Evolutionary conservation across 2,888 invertebrate species (phyloP), one percentile per base, ranked within the genome.

Genomic region (Drosophila testacea): DNA sequence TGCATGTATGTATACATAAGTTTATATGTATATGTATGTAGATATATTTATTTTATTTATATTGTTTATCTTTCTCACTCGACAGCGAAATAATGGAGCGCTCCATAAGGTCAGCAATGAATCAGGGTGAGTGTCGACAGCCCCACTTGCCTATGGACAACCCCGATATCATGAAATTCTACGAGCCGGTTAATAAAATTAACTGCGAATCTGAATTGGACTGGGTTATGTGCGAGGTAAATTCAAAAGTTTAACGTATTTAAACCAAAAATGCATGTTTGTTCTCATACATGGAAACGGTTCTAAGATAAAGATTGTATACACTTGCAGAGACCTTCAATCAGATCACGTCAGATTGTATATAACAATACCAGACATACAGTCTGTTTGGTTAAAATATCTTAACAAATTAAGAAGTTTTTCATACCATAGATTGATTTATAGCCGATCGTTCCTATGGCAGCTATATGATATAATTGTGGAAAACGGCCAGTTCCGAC

Each of bases 171-270:
- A 95, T 95, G 92, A 94, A 95, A 89, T 96, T 96, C 82, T 94
- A 96, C 66, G 91, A 94, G 10, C 93, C 94, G 11, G 94, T 95
- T 0, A 94, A 94, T 0, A 84, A 88, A 64, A 93, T 97, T 3
- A 92, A 93, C 11, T 98, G 98, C 89, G 93, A 93, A 10, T 92
- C 88, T 86, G 74, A 64, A 6, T 94, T 92, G 70, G 94, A 93
- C 39, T 98, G 98, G 98, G 96, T 97, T 1, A 94, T 93, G 80
- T 96, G 96, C 78, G 94, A 94, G 90, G 96, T 96, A 90, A 94
- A 28, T 68, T 16, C 9, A 10, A 36, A 10, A 4, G 4, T 7
- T 7, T 32, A 0, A 7, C 9, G 7, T 6, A 32, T 6, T 3
- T 6, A 36, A 36, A 10, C 10, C 11, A 36, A 10, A 36, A 36